A percentile compares a stretch with the other conserved stretches of the same genome.
phyloP scores from a whole-genome alignment of 2,113 vertebrate genomes.

The Corynorhinus townsendii region DNA sequence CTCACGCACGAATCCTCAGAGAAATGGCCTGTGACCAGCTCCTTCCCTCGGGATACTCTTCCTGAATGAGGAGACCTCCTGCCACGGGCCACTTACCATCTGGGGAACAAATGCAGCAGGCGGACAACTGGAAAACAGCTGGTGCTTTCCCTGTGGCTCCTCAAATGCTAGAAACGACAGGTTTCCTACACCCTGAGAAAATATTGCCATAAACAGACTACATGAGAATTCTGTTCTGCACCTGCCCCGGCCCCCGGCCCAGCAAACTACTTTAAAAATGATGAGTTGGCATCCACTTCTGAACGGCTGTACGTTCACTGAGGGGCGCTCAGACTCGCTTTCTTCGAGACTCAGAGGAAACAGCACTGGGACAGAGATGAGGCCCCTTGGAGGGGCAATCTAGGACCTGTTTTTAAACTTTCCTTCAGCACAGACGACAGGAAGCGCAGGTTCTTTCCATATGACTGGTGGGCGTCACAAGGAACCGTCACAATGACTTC shows the following conservation, averaged over 20 bases:
- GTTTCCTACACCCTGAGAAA: not conserved
- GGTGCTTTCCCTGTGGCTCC: not conserved
- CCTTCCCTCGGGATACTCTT: not conserved
- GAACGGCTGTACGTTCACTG: not conserved
- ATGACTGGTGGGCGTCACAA: not conserved
- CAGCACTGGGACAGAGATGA: not conserved
- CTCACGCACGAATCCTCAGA: not conserved
- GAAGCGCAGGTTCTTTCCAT: not conserved
- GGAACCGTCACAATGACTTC: not conserved
- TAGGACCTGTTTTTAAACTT: not conserved
- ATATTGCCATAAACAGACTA: not conserved
- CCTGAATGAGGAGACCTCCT: not conserved
- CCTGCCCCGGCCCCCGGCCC: not conserved
- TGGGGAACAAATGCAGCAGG: not conserved
- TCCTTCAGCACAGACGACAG: not conserved
- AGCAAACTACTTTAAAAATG: not conserved
- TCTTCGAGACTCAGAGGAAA: not conserved
- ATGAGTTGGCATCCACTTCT: not conserved
- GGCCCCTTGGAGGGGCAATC: not conserved
- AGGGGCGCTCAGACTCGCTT: not conserved
- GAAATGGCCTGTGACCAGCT: not conserved
- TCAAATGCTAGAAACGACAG: not conserved
- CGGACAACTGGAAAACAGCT: not conserved
- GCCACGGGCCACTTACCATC: not conserved
- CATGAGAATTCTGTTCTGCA: not conserved